Evolutionary conservation across 2,888 invertebrate genomes (phyloP), one percentile per base, ranked within the genome.

Genomic region (Amorpha juglandis): DNA sequence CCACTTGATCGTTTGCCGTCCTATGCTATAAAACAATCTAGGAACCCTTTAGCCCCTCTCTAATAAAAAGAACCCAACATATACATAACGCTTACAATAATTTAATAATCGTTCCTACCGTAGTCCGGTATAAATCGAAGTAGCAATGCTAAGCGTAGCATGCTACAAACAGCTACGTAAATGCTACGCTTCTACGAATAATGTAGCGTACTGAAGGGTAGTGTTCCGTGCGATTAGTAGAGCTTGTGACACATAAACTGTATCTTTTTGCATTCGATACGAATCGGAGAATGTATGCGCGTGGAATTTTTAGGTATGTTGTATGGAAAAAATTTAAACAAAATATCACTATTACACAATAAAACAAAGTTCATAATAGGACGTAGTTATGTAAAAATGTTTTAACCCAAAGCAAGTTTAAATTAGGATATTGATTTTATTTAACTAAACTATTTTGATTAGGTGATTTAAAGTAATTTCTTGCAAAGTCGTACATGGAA

Each of bases 111-210:
- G 1, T 27, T 27, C 27, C 27, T 27, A 4, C 27, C 27, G 27
- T 27, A 27, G 27, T 27, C 27, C 1, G 27, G 27, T 19, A 58
- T 9, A 58, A 58, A 21, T 6, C 12, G 58, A 1, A 38, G 16
- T 42, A n/a, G 2, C n/a, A 53, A 33, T 16, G 19, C 19, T 12
- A 19, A 58, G 33, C 42, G 42, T 53, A 27, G 27, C 64, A 38
- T 63, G 53, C 52, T 45, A 53, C 42, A 3, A n/a, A 50, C 50
- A n/a, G 64, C 53, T 64, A 64, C 64, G 53, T 35, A 53, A 45
- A 12, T 7, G 64, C 53, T 53, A 64, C 64, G 53, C 27, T 6
- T 14, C 64, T 64, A 64, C 53, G 64, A 27, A 58, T 42, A 58
- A 42, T 58, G 42, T 42, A 42, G 52, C 21, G 42, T 21, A 50